phyloP scores from a whole-genome alignment of 2,888 invertebrate genomes.

The Deilephila elpenor region DNA sequence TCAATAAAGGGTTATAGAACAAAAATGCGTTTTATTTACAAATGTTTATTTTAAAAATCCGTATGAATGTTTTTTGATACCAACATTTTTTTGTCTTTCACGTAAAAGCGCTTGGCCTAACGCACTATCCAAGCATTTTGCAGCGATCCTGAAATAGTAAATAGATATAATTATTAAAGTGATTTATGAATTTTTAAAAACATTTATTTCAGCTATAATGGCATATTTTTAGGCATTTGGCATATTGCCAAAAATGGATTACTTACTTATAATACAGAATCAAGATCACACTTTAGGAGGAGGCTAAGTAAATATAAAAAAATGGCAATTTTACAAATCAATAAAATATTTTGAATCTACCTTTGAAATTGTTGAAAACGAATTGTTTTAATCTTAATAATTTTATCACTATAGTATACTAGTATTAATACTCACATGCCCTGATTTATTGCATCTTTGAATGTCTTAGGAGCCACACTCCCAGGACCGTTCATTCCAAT shows the following conservation, averaged over 20 bases:
- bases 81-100: conserved; percentile 74
- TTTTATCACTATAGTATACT: background rate
- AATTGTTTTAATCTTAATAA: too few relatives aligned
- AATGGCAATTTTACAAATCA: too few relatives aligned
- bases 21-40: conserved; percentile 33
- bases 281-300: too few relatives aligned
- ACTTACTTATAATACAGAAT: too few relatives aligned
- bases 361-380: too few relatives aligned
- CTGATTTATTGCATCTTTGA: conserved; percentile 88
- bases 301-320: too few relatives aligned
- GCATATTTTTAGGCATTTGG: too few relatives aligned
- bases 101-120: conserved; percentile 86
- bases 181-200: background rate
- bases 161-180: background rate
- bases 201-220: background rate
- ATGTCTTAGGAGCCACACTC: conserved; percentile 89
- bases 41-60: conserved; percentile 82
- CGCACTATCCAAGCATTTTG: conserved; percentile 87
- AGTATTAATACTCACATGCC: conserved; percentile 85
- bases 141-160: conserved; percentile 75
- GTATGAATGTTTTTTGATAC: conserved; percentile 77
- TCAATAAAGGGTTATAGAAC: conserved; percentile 54
- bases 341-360: too few relatives aligned
- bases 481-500: conserved; percentile 90
- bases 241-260: too few relatives aligned